Evolutionary conservation across 2,888 invertebrate species (phyloP).

Genomic region (Diarsia brunnea): DNA sequence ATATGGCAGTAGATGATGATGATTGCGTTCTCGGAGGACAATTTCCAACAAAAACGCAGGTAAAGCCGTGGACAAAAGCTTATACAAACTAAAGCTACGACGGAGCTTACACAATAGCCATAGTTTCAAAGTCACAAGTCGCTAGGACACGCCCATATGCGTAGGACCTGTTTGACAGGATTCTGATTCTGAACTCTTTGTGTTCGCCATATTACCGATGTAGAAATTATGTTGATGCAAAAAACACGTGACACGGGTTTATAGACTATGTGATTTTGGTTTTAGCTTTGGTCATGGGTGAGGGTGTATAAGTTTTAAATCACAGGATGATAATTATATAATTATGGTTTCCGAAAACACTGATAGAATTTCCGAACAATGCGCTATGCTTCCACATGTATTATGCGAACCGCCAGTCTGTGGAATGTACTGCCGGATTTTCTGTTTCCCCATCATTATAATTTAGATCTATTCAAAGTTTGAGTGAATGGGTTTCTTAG

Average conservation of each 20-base stretch:
- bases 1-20: not conserved
- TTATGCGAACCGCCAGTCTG: not conserved
- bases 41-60: not conserved
- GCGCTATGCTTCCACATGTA: not conserved
- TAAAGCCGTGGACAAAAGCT: not conserved
- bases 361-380: not conserved
- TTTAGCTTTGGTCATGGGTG: too few species aligned
- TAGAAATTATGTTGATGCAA: slow-evolving; percentile 13
- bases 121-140: slow-evolving; percentile 36
- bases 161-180: slow-evolving; percentile 59
- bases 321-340: not conserved
- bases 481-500: not conserved
- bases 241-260: slow-evolving; percentile 1
- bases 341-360: not conserved
- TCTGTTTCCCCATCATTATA: not conserved
- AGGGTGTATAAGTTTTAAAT: not conserved
- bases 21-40: not conserved
- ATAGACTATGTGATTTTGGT: not conserved
- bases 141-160: slow-evolving; percentile 53
- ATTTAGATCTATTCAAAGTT: not conserved
- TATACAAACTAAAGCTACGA: slow-evolving; percentile 2
- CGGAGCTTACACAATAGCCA: slow-evolving; percentile 47
- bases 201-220: slow-evolving; percentile 37
- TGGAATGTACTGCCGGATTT: not conserved
- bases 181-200: slow-evolving; percentile 54